Conservation (phyloP, 2,888 invertebrate species). For the Syrista parreyssii region DNA sequence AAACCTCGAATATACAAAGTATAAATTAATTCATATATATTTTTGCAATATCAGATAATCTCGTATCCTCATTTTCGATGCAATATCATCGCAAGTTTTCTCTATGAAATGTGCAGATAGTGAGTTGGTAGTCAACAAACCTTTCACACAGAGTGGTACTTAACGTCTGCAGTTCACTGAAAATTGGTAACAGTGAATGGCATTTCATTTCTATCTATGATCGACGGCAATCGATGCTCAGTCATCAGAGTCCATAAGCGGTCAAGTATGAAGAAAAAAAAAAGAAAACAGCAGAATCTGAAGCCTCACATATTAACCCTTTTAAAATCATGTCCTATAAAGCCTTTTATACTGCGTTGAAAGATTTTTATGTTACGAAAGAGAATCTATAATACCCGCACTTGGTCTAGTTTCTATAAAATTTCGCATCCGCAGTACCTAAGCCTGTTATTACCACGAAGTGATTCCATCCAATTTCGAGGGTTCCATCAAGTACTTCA, state of each 20-base stretch:
- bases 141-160: neutral
- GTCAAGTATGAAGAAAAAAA: neutral
- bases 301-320: neutral
- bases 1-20: neutral
- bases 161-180: neutral
- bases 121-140: neutral
- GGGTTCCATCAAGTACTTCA: neutral
- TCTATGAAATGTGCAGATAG: neutral
- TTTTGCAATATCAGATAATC: neutral
- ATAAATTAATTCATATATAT: neutral
- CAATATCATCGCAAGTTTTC: too few species aligned
- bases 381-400: neutral
- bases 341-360: neutral
- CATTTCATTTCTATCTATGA: neutral
- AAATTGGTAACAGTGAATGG: neutral
- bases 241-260: neutral
- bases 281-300: neutral
- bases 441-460: neutral
- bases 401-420: neutral
- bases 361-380: neutral
- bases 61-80: too few species aligned
- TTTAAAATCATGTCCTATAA: neutral
- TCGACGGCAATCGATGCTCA: neutral
- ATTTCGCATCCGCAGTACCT: neutral
- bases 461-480: neutral